phyloP scores from a whole-genome alignment of 2,113 vertebrate genomes.

The Anarrhichthys ocellatus region DNA sequence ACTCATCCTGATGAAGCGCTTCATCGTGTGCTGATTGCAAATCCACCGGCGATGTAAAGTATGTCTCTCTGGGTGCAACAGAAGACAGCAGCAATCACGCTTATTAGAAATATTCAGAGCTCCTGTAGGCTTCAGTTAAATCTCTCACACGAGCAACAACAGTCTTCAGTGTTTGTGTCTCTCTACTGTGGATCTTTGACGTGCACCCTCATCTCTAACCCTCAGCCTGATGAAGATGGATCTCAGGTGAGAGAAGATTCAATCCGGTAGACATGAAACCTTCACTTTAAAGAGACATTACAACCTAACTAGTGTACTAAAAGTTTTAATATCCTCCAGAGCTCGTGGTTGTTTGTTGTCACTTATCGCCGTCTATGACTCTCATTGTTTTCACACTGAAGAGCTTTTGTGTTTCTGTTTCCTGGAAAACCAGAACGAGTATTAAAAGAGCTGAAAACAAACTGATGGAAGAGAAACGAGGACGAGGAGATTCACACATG shows the following conservation, averaged over 20 bases:
- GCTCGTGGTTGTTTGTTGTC: neutral
- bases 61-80: no score
- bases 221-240: no score
- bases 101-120: no score
- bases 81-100: no score
- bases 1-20: no score
- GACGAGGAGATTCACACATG: slow-evolving; percentile 48
- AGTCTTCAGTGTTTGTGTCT: neutral
- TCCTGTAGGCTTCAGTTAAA: no score
- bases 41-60: no score
- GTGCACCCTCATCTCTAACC: neutral
- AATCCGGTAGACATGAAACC: neutral
- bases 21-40: no score
- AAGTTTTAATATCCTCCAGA: neutral
- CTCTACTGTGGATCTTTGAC: neutral
- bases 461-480: slow-evolving; percentile 14
- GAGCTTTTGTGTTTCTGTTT: neutral
- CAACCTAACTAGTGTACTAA: no score
- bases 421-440: neutral
- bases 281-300: neutral
- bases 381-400: neutral
- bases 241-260: no score
- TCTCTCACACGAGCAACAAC: no score
- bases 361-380: neutral
- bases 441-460: slow-evolving; percentile 3